Base-by-base conservation (phyloP, 2,113 vertebrate species). In the Amphiprion percula region DNA sequence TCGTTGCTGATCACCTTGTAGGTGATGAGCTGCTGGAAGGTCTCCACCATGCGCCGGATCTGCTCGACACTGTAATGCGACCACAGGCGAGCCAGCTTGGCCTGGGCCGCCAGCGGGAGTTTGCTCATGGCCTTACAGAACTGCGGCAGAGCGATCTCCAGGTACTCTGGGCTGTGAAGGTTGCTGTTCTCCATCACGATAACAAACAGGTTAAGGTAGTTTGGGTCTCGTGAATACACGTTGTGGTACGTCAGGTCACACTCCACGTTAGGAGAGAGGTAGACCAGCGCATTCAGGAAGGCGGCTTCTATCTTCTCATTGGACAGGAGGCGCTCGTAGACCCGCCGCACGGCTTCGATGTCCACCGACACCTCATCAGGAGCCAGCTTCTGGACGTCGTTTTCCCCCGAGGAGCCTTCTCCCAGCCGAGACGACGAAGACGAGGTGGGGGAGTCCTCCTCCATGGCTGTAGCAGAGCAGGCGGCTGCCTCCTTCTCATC, bases 71-170 rank as follows among this genome's bases (percentile, higher is more conserved):
- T 96, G 83, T 98, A 98, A 68, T 94, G 95, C 1, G 98, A 96
- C 98, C 98, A 99, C 68, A 99, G 89, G 69, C 96, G 95, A 0
- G 97, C 94, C 77, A 99, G 94, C 83, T 97, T 97, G 67, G 97
- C 98, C 95, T 97, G 96, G 65, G 97, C 98, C 1, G 96, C 94
- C 68, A 99, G 96, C 3, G 98, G 98, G 0, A 99, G 95, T 90
- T 98, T 99, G 93, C 98, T 98, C 98, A 99, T 99, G 83, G 98
- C 98, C 95, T 98, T 99, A 89, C 98, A 99, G 93, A 99, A 99
- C 86, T 98, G 95, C 0, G 98, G 98, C 61, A 99, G 92, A 21
- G 98, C 98, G 80, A 99, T 99, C 94, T 99, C 98, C 93, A 99
- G 94, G 84, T 99, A 99, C 80, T 99, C 98, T 1, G 98, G 98